Conservation (phyloP, 2,113 vertebrate genomes). For the Clarias macrocephalus region DNA sequence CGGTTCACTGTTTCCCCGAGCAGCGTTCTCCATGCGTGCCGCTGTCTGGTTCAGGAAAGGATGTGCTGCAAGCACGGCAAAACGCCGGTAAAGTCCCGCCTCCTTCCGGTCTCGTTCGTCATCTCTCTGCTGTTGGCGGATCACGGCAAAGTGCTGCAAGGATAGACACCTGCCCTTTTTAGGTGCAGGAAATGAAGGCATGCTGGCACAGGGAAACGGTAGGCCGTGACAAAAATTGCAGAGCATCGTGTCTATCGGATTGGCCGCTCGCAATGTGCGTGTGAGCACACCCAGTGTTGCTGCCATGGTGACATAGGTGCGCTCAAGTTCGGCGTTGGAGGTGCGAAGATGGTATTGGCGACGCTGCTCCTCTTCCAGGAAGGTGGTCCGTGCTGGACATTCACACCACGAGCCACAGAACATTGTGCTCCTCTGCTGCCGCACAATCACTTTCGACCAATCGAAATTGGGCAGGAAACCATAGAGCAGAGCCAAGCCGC, state of each 20-base stretch:
- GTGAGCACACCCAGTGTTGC: constrained; percentile 82
- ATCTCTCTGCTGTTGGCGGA: constrained; percentile 89
- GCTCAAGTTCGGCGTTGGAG: constrained; percentile 80
- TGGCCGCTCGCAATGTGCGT: constrained; percentile 86
- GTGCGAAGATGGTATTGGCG: constrained; percentile 86
- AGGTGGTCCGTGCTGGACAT: constrained; percentile 86
- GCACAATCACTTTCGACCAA: constrained; percentile 83
- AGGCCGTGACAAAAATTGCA: constrained; percentile 93
- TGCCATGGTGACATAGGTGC: constrained; percentile 86
- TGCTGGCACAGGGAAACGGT: constrained; percentile 82
- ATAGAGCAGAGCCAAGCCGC: constrained; percentile 87
- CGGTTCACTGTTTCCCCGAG: constrained; percentile 69
- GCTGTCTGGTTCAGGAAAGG: constrained; percentile 90
- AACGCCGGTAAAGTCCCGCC: constrained; percentile 83
- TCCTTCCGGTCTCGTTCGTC: constrained; percentile 84
- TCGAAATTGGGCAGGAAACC: constrained; percentile 86
- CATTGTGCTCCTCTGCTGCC: constrained; percentile 90
- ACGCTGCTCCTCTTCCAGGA: constrained; percentile 89
- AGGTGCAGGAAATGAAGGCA: neutral
- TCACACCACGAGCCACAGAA: constrained; percentile 90
- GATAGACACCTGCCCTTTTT: constrained; percentile 76
- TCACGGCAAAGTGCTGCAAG: constrained; percentile 85
- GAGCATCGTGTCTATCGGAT: constrained; percentile 90
- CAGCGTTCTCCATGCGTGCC: constrained; percentile 78
- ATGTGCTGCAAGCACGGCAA: constrained; percentile 85